Evolutionary conservation across 2,113 vertebrate genomes (phyloP).

Genomic region (Chaenocephalus aceratus): DNA sequence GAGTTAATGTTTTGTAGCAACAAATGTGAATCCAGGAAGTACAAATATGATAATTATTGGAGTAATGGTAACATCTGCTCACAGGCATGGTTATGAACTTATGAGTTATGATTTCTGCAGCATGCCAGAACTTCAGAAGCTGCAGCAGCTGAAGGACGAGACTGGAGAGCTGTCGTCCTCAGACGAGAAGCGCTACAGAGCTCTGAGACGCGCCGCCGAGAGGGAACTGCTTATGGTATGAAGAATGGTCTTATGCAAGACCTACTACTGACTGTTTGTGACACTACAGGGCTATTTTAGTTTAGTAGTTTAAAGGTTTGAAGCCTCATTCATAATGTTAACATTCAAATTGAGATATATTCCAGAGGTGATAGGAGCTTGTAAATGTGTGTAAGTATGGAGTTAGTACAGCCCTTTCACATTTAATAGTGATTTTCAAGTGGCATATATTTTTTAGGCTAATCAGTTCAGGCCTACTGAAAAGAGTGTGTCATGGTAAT

Average conservation of each 20-base stretch:
- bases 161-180: conserved; percentile 94
- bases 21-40: neutral
- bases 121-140: conserved; percentile 95
- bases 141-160: conserved; percentile 96
- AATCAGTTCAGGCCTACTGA: no score
- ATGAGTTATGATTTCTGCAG: conserved; percentile 66
- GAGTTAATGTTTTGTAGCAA: neutral
- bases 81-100: neutral
- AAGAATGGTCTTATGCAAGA: neutral
- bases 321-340: no score
- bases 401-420: no score
- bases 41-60: neutral
- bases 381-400: no score
- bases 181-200: conserved; percentile 94
- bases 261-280: neutral
- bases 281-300: neutral
- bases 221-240: conserved; percentile 93
- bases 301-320: no score
- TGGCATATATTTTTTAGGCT: neutral
- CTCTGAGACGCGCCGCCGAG: conserved; percentile 92
- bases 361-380: no score
- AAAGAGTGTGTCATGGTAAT: neutral
- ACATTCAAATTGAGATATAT: no score
- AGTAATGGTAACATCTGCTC: neutral
- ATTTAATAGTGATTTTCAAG: neutral